phyloP scores from a whole-genome alignment of 2,888 invertebrate species.

The Mythimna lalbum region DNA sequence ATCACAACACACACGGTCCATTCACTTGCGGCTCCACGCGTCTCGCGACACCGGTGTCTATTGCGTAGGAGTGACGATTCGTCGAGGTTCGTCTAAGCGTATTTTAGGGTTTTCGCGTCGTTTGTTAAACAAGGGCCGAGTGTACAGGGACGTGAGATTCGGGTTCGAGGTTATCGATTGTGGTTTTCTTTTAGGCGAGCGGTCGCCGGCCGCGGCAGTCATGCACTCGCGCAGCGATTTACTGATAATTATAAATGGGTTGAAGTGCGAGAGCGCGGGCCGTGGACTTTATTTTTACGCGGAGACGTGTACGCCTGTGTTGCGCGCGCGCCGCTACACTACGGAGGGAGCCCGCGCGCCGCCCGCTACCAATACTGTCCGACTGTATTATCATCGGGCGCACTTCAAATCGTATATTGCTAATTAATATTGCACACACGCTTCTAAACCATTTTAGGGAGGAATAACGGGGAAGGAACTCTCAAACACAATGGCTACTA shows the following conservation, averaged over 20 bases:
- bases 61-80: conserved; percentile 81
- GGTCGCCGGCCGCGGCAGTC: conserved; percentile 85
- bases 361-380: conserved; percentile 77
- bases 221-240: conserved; percentile 88
- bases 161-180: conserved; percentile 77
- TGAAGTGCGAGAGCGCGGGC: conserved; percentile 88
- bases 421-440: conserved; percentile 88
- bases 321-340: conserved; percentile 82
- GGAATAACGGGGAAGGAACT: conserved; percentile 84
- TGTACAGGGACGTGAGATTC: conserved; percentile 72
- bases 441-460: conserved; percentile 81
- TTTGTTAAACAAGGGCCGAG: conserved; percentile 78
- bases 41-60: conserved; percentile 78
- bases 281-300: conserved; percentile 90
- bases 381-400: conserved; percentile 82
- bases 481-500: conserved; percentile 80
- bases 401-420: conserved; percentile 81
- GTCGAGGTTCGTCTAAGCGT: conserved; percentile 71
- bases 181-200: conserved; percentile 84
- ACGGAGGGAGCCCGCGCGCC: conserved; percentile 81
- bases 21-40: conserved; percentile 74
- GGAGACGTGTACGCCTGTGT: conserved; percentile 87
- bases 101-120: conserved; percentile 76
- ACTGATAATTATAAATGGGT: conserved; percentile 90
- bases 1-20: conserved; percentile 79